Evolutionary conservation across 2,888 invertebrate genomes (phyloP).

Genomic region (Tenthredo scrophulariae): DNA sequence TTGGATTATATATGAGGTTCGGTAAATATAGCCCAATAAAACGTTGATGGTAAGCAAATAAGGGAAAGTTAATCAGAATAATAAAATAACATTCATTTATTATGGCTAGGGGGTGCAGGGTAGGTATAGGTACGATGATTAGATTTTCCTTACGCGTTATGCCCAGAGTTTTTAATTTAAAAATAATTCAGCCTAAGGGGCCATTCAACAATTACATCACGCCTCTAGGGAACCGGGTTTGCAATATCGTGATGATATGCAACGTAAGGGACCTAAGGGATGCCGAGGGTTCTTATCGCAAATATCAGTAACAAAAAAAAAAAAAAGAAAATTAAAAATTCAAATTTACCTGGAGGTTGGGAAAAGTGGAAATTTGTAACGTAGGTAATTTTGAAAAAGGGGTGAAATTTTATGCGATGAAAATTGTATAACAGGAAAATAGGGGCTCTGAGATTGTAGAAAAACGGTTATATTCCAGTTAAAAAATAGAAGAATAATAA

Average conservation of each 20-base stretch:
- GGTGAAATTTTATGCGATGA: neutral
- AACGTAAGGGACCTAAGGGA: neutral
- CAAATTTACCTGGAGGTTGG: neutral
- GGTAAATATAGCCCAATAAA: constrained; percentile 12
- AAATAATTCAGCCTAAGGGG: neutral
- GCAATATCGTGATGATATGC: neutral
- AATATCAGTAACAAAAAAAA: neutral
- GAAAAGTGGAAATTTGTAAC: neutral
- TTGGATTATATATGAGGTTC: constrained; percentile 4
- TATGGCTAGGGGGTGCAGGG: neutral
- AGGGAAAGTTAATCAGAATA: constrained; percentile 22
- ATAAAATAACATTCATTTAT: constrained; percentile 30
- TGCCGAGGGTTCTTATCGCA: neutral
- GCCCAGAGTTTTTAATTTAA: neutral
- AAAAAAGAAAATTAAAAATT: neutral
- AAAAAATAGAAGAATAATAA: too few relatives aligned
- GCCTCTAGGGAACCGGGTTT: neutral
- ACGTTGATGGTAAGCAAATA: constrained; percentile 16
- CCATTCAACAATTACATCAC: neutral
- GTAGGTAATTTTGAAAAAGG: neutral
- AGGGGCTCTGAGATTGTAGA: neutral
- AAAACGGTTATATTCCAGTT: too few relatives aligned
- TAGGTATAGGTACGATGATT: neutral
- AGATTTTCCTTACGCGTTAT: neutral
- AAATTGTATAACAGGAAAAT: neutral